These are phyloP conservation scores for Helleia helle DNA, from an alignment of 2,888 invertebrate species.

Conservation along the genomic window DNA sequence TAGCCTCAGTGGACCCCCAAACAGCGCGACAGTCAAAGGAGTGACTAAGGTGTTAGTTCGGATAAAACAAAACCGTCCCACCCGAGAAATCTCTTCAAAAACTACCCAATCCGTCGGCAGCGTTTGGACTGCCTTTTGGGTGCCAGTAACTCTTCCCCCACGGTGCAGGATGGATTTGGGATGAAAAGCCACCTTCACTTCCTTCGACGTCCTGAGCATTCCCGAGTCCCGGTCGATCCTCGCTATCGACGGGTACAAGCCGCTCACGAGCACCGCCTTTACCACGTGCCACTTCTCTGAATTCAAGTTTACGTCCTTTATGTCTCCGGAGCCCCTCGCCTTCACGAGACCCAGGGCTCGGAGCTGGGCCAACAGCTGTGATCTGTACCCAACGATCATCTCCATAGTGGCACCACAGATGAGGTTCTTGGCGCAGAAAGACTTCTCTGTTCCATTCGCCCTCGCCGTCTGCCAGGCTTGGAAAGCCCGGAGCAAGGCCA, in stretches of 20 bases:
- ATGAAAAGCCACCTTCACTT: constrained; percentile 67
- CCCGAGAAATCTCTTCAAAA: constrained; percentile 88
- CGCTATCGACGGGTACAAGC: constrained; percentile 92
- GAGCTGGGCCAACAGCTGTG: constrained; percentile 87
- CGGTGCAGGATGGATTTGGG: constrained; percentile 77
- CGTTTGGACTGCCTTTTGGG: constrained; percentile 43
- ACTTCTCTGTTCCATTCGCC: constrained; percentile 75
- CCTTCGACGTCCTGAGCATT: constrained; percentile 77
- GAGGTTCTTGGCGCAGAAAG: constrained; percentile 84
- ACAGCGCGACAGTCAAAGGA: constrained; percentile 85
- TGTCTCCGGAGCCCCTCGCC: constrained; percentile 75
- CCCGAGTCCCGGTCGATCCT: constrained; percentile 78
- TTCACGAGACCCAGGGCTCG: constrained; percentile 83
- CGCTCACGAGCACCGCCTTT: constrained; percentile 90
- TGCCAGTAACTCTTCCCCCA: constrained; percentile 59
- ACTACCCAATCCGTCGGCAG: constrained; percentile 88
- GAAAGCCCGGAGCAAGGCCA: constrained; percentile 87
- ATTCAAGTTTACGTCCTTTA: constrained; percentile 86
- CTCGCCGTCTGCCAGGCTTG: constrained; percentile 79
- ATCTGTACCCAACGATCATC: constrained; percentile 88
- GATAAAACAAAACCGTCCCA: constrained; percentile 79
- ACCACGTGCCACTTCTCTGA: constrained; percentile 92
- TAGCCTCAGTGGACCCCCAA: constrained; percentile 81
- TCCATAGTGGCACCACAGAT: constrained; percentile 90
- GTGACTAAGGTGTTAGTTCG: constrained; percentile 88